These are phyloP conservation scores for Cataglyphis livida DNA, from an alignment of 2,888 invertebrate species.

Conservation along the genomic window DNA sequence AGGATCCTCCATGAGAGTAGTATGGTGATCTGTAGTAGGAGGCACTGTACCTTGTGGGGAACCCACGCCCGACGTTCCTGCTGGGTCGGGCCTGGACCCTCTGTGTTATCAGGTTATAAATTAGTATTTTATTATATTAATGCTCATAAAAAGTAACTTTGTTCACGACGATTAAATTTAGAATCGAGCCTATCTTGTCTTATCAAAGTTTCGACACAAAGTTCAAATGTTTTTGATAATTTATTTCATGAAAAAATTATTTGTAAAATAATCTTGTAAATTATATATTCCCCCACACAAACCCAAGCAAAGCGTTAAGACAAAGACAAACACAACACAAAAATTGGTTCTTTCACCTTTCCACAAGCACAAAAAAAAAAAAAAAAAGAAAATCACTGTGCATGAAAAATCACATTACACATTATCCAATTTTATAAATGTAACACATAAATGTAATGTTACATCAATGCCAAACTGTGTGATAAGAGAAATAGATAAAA, in stretches of 20 bases:
- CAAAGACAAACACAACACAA: conserved; percentile 50
- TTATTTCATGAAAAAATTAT: neutral
- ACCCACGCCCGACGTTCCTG: conserved; percentile 89
- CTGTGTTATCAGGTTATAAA: conserved; percentile 84
- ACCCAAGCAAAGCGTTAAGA: conserved; percentile 60
- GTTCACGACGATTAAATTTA: neutral
- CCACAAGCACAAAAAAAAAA: conserved; percentile 58
- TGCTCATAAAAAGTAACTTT: neutral
- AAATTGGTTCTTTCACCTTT: conserved; percentile 55
- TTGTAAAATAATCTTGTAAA: conserved; percentile 29
- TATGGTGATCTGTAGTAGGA: conserved; percentile 90
- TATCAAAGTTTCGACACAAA: neutral
- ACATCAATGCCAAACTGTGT: neutral
- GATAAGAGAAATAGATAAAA: conserved; percentile 16
- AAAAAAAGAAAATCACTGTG: conserved; percentile 46
- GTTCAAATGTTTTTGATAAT: neutral
- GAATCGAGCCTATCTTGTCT: neutral
- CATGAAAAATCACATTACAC: conserved; percentile 48
- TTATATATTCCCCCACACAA: conserved; percentile 57
- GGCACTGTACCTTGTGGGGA: conserved; percentile 88
- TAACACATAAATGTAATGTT: conserved; percentile 21
- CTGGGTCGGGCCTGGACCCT: conserved; percentile 90
- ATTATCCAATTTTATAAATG: conserved; percentile 12
- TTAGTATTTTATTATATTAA: conserved; percentile 61
- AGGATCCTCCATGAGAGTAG: conserved; percentile 96